Evolutionary conservation across 2,113 vertebrate genomes (phyloP).

Genomic region (Dipodomys merriami): DNA sequence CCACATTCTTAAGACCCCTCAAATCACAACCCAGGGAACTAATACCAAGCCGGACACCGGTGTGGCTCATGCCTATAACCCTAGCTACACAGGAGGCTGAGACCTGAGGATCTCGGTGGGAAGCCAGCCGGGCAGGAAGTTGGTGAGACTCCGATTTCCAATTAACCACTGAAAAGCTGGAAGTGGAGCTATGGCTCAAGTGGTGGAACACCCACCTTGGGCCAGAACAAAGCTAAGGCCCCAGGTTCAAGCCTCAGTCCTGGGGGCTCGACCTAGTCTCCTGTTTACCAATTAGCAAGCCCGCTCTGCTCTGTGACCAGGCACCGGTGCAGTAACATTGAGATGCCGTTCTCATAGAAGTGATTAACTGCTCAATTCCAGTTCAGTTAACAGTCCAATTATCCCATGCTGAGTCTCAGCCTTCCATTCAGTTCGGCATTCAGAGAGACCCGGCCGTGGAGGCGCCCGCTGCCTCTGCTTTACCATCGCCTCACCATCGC

Average conservation of each 20-base stretch:
- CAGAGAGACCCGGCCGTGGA: conserved; percentile 50
- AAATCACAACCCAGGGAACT: conserved; percentile 47
- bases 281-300: conserved; percentile 70
- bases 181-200: no score
- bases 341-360: conserved; percentile 78
- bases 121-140: no score
- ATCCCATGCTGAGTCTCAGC: conserved; percentile 71
- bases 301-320: conserved; percentile 58
- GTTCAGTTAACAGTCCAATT: conserved; percentile 78
- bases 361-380: conserved; percentile 80
- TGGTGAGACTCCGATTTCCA: no score
- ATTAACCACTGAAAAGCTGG: no score
- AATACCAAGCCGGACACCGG: neutral
- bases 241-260: conserved; percentile 3
- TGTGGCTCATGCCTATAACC: no score
- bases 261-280: neutral
- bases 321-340: conserved; percentile 68
- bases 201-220: no score
- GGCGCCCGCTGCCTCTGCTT: conserved; percentile 56
- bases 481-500: conserved; percentile 76
- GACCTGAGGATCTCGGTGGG: no score
- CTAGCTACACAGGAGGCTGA: no score
- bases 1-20: conserved; percentile 44
- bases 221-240: no score
- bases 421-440: conserved; percentile 71